Conservation (phyloP, 2,888 invertebrate species). For the Aradus depressus region DNA sequence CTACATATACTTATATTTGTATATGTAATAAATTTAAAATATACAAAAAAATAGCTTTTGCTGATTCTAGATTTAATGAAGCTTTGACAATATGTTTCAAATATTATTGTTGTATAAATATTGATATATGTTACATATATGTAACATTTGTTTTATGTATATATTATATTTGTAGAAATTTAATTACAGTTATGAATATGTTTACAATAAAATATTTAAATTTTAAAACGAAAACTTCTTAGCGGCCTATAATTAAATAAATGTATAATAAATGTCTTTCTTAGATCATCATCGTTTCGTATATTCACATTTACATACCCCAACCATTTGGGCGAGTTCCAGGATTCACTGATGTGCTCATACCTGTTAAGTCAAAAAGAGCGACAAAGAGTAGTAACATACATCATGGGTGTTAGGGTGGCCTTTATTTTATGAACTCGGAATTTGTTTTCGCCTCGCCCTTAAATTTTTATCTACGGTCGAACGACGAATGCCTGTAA, state of each 20-base stretch:
- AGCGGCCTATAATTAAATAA: slow-evolving; percentile 29
- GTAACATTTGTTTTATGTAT: slow-evolving; percentile 20
- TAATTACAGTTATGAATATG: slow-evolving; percentile 21
- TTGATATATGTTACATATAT: slow-evolving; percentile 20
- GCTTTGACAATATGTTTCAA: slow-evolving; percentile 28
- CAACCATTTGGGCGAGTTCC: too few relatives aligned
- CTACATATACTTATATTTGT: slow-evolving; percentile 13
- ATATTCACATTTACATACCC: too few relatives aligned
- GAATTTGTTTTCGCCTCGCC: too few relatives aligned
- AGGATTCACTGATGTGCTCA: too few relatives aligned
- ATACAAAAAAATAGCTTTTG: slow-evolving; percentile 16
- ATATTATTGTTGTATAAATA: slow-evolving; percentile 26
- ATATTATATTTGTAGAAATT: slow-evolving; percentile 22
- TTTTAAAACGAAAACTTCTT: slow-evolving; percentile 27
- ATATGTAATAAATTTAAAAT: slow-evolving; percentile 7
- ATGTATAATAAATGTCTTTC: slow-evolving; percentile 28
- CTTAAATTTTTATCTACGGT: too few relatives aligned
- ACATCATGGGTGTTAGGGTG: too few relatives aligned
- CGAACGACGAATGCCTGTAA: too few relatives aligned
- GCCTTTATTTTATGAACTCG: too few relatives aligned
- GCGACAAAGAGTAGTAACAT: too few relatives aligned
- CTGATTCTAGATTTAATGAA: slow-evolving; percentile 21
- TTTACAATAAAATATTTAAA: slow-evolving; percentile 21
- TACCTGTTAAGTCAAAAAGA: too few relatives aligned
- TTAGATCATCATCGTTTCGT: slow-evolving; percentile 19